Evolutionary conservation across 2,113 vertebrate species (phyloP).

Genomic region (Anhinga anhinga): DNA sequence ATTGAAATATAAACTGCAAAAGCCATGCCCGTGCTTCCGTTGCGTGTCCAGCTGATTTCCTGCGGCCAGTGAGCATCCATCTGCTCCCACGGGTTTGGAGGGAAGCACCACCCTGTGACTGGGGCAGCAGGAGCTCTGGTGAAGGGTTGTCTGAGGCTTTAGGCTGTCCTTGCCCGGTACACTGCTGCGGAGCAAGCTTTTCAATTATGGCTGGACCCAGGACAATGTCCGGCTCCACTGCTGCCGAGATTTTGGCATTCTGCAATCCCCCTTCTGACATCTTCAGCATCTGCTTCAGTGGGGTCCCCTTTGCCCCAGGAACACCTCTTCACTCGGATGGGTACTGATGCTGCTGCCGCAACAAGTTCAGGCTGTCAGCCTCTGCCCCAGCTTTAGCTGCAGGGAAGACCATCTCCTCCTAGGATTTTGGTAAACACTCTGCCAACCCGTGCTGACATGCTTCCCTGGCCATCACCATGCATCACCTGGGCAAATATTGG

Average conservation of each 20-base stretch:
- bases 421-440: neutral
- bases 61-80: fast-evolving
- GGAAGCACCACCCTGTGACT: neutral
- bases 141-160: neutral
- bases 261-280: neutral
- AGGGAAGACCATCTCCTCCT: neutral
- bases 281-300: neutral
- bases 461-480: neutral
- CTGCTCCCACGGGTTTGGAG: neutral
- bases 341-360: neutral
- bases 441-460: neutral
- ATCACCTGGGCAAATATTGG: fast-evolving
- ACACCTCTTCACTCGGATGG: fast-evolving
- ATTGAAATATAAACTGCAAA: neutral
- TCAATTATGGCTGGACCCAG: neutral
- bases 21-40: neutral
- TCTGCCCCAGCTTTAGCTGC: neutral
- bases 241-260: neutral
- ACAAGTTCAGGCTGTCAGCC: neutral
- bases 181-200: neutral
- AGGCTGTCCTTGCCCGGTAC: neutral
- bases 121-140: neutral
- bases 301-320: neutral
- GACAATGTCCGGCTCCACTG: neutral
- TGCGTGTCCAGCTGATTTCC: neutral